phyloP scores from a whole-genome alignment of 1,140 invertebrate genomes.

The Megalopta genalis region DNA sequence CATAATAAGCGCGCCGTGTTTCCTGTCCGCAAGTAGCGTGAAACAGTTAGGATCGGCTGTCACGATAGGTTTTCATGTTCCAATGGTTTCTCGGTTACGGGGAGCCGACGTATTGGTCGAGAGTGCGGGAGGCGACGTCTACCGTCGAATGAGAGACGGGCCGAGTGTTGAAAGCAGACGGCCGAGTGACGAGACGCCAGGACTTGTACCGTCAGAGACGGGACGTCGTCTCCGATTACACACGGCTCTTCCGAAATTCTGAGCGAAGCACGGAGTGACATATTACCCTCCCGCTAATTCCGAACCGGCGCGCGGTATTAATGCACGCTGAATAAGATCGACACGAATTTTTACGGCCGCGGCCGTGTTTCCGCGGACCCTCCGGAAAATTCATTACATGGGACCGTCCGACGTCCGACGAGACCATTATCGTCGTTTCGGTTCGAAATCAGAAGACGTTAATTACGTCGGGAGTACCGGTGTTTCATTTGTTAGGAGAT shows the following conservation, averaged over 20 bases:
- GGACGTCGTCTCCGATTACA: conserved; percentile 72
- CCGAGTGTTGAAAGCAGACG: conserved; percentile 70
- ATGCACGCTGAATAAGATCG: not conserved
- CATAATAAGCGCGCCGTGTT: conserved; percentile 30
- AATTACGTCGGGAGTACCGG: too few relatives aligned
- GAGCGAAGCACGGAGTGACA: conserved; percentile 43
- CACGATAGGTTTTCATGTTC: conserved; percentile 66
- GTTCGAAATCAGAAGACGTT: too few relatives aligned
- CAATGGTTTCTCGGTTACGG: conserved; percentile 55
- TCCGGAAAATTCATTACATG: too few relatives aligned
- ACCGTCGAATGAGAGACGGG: conserved; percentile 71
- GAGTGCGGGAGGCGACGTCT: conserved; percentile 62
- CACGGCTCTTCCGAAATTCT: conserved; percentile 64
- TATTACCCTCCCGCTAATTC: conserved; percentile 18
- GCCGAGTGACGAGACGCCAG: conserved; percentile 73
- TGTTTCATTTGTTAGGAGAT: too few relatives aligned
- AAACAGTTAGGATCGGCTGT: conserved; percentile 64
- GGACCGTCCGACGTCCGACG: too few relatives aligned
- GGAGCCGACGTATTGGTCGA: conserved; percentile 61
- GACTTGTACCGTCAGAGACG: conserved; percentile 64
- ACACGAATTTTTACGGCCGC: not conserved
- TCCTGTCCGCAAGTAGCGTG: conserved; percentile 28
- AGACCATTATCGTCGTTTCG: too few relatives aligned
- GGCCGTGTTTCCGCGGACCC: too few relatives aligned
- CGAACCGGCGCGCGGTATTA: conserved; percentile 31